Evolutionary conservation across 2,797 vertebrate species (phyloP).

Genomic region (Mastacembelus armatus): DNA sequence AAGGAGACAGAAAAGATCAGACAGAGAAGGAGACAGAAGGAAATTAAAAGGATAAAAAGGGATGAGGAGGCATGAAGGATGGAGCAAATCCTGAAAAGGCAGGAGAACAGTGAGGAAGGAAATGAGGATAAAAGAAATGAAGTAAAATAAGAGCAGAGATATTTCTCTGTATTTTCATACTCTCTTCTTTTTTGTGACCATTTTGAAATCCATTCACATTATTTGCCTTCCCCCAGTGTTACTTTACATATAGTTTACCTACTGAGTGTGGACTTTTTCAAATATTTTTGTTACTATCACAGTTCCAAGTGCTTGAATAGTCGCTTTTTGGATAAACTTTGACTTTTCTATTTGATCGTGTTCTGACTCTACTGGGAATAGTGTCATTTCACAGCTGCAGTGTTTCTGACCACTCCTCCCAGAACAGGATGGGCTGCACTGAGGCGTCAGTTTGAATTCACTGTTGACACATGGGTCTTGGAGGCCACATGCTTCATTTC

Average conservation of each 20-base stretch:
- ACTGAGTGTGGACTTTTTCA: too few species aligned
- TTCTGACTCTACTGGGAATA: not conserved
- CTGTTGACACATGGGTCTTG: not conserved
- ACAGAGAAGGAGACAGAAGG: constrained; percentile 52
- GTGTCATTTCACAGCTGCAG: not conserved
- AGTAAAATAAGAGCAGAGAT: not conserved
- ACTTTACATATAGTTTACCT: not conserved
- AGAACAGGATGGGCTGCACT: not conserved
- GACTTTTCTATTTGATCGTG: constrained; percentile 1
- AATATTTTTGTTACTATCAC: too few species aligned
- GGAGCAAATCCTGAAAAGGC: constrained; percentile 12
- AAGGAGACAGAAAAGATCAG: constrained; percentile 33
- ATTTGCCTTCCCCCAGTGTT: not conserved
- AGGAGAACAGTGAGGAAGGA: not conserved
- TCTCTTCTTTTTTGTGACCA: not conserved
- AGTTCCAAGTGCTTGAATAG: too few species aligned
- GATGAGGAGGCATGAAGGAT: constrained; percentile 19
- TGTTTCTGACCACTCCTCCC: not conserved
- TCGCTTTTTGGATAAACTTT: constrained; percentile 7
- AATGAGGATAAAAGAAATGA: not conserved
- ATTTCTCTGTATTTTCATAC: not conserved
- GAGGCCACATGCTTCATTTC: not conserved
- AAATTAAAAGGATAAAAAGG: constrained; percentile 63
- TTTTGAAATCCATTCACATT: not conserved
- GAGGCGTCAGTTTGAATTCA: not conserved